Base-by-base conservation (phyloP, 2,113 vertebrate species). In the Galemys pyrenaicus region DNA sequence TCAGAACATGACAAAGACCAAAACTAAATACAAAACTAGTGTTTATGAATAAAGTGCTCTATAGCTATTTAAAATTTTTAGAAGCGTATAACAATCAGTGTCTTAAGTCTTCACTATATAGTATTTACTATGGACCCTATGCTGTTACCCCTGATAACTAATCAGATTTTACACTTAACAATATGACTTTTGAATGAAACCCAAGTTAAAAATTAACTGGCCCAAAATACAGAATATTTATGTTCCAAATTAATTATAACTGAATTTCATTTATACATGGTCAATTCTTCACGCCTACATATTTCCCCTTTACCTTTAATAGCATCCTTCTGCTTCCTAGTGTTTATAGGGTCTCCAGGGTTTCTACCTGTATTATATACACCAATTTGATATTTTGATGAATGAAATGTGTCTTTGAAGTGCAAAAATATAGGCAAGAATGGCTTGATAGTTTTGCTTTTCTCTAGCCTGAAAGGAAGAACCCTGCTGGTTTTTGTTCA, bases 111-210 rank as follows among this genome's bases (percentile, higher is more conserved):
- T 71, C 80, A 80, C 26, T 37, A 58, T 46, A 81, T n/a, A 80
- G 65, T 94, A 58, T 94, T 97, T 92, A 94, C 85, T 94, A 95
- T 88, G 20, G 65, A 95, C 85, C 80, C 17, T 79, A 39, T 56
- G 68, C 46, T 87, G 44, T 73, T 96, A 56, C 6, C 11, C 39
- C 54, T 81, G 51, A 7, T 16, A 26, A 62, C 6, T 58, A 82
- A 97, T 96, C 94, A 95, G 94, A 97, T 94, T 97, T 97, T 96
- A 98, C 96, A 97, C 97, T 98, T 97, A 97, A 98, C 97, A 98
- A 98, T 96, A 97, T 60, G 68, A 84, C 92, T 97, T 98, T 91
- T 97, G 74, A 97, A 96, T 35, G 0, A 96, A 94, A 95, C 41
- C 95, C 19, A 94, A 96, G 97, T 97, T 98, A 98, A 97, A 98